These are phyloP conservation scores for Antheraea yamamai DNA, from an alignment of 2,888 invertebrate genomes.

Conservation along the genomic window DNA sequence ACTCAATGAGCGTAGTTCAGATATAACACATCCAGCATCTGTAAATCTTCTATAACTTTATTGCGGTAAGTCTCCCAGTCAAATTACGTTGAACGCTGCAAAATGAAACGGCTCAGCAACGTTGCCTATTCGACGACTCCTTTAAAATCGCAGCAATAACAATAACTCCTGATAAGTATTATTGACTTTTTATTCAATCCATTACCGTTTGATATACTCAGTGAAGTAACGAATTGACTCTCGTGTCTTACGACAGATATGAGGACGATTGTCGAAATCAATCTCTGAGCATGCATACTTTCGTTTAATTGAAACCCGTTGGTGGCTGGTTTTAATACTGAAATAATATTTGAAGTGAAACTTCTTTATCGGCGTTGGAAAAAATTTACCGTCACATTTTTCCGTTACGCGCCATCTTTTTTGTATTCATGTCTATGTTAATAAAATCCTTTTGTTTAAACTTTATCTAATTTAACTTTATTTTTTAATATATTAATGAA, in stretches of 20 bases:
- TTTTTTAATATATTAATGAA: too few relatives aligned
- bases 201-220: conserved; percentile 11
- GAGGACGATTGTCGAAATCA: conserved; percentile 5
- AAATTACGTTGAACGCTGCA: conserved; percentile 59
- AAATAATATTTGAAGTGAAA: too few relatives aligned
- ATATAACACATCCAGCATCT: conserved; percentile 41
- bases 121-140: conserved; percentile 28
- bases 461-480: too few relatives aligned
- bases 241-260: background rate
- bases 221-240: conserved; percentile 2
- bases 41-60: conserved; percentile 40
- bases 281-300: background rate
- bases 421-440: too few relatives aligned
- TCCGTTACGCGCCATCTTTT: too few relatives aligned
- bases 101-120: conserved; percentile 54
- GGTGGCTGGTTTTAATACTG: background rate
- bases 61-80: conserved; percentile 52
- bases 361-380: too few relatives aligned
- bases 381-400: too few relatives aligned
- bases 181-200: conserved; percentile 20
- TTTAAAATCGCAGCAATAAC: conserved; percentile 18
- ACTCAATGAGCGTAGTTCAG: background rate
- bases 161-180: conserved; percentile 19
- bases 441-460: too few relatives aligned
- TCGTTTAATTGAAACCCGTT: background rate